These are phyloP conservation scores for Heliconius ethilla DNA, from an alignment of 2,888 invertebrate species.

Conservation along the genomic window DNA sequence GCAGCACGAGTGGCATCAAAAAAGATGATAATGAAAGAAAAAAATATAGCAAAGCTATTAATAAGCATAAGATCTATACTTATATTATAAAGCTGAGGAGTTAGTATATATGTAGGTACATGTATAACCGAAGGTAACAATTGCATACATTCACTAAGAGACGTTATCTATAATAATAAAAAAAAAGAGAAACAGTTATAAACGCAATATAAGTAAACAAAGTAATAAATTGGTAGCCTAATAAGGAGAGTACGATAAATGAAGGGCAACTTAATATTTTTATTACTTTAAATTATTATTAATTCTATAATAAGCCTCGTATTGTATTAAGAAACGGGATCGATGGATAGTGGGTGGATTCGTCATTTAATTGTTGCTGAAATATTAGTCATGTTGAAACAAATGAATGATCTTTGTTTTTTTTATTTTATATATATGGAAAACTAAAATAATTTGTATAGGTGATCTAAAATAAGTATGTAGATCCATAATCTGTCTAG, in stretches of 20 bases:
- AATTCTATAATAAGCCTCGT: background rate
- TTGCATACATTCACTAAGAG: slow-evolving; percentile 6
- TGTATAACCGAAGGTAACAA: background rate
- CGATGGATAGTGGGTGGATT: slow-evolving; percentile 13
- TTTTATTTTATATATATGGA: background rate
- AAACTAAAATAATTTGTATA: background rate
- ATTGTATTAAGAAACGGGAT: slow-evolving; percentile 8
- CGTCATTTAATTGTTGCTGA: slow-evolving; percentile 21
- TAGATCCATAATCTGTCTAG: too few species aligned
- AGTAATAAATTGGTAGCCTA: slow-evolving; percentile 33
- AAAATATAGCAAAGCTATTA: too few species aligned
- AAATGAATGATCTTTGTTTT: background rate
- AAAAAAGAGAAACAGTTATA: slow-evolving; percentile 1
- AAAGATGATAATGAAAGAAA: too few species aligned
- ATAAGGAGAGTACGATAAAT: slow-evolving; percentile 24
- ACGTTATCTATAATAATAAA: background rate
- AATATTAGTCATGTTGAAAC: slow-evolving; percentile 14
- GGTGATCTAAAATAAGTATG: too few species aligned
- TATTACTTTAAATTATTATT: slow-evolving; percentile 10
- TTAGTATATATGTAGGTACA: background rate
- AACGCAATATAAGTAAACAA: slow-evolving; percentile 26
- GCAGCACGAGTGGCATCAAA: too few species aligned
- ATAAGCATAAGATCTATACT: too few species aligned
- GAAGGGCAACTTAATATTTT: slow-evolving; percentile 28
- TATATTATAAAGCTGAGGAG: too few species aligned